Evolutionary conservation across 2,888 invertebrate species (phyloP).

Genomic region (Drosophila mettleri): DNA sequence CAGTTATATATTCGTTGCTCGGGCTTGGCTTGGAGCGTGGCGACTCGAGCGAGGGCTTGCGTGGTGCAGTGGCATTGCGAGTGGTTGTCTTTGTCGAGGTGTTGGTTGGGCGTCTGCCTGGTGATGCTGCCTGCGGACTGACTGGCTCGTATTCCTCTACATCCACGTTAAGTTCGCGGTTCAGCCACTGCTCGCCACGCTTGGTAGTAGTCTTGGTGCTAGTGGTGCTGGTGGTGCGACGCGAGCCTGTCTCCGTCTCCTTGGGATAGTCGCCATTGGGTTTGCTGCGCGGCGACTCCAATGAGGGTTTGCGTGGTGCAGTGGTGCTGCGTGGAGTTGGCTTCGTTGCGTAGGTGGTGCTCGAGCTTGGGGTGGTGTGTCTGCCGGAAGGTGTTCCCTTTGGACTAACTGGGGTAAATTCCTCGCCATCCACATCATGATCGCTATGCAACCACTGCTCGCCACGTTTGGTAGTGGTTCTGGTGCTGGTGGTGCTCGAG

Average conservation of each 20-base stretch:
- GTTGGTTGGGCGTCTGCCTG: conserved; percentile 51
- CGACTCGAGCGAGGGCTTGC: conserved; percentile 17
- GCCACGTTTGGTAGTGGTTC: conserved; percentile 34
- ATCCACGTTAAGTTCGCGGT: conserved; percentile 8
- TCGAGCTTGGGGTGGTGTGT: conserved; percentile 27
- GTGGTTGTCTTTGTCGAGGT: conserved; percentile 29
- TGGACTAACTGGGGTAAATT: conserved; percentile 17
- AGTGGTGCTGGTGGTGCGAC: conserved; percentile 18
- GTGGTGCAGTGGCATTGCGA: conserved; percentile 20
- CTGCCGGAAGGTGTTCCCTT: conserved; percentile 40
- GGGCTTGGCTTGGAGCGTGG: conserved; percentile 10
- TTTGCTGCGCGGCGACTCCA: conserved; percentile 21
- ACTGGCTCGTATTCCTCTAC: not conserved
- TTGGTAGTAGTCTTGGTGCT: not conserved
- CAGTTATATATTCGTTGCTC: not conserved
- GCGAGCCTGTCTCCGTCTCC: conserved; percentile 14
- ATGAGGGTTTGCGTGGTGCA: conserved; percentile 22
- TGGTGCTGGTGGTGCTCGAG: conserved; percentile 1
- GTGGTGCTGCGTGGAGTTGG: conserved; percentile 13
- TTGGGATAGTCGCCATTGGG: conserved; percentile 1
- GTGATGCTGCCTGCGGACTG: conserved; percentile 28
- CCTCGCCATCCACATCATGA: conserved; percentile 58
- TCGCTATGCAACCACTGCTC: conserved; percentile 64
- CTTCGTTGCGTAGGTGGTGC: conserved; percentile 31
- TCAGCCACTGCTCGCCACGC: conserved; percentile 7